Evolutionary conservation across 2,797 vertebrate species (phyloP).

Genomic region (Atherinosoma microstoma): DNA sequence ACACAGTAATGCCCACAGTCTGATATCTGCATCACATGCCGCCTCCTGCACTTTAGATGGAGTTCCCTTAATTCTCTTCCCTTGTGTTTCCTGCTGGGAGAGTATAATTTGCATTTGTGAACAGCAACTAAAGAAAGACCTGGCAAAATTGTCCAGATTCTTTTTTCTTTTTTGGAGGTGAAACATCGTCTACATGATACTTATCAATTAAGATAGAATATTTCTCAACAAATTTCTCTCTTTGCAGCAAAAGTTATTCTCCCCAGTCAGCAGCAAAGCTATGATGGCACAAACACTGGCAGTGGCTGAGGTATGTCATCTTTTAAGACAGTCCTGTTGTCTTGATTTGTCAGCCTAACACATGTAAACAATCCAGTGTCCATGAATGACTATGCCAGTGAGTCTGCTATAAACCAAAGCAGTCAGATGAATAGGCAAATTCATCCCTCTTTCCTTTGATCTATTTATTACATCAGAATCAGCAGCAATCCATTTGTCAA

Average conservation of each 20-base stretch:
- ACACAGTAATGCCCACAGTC: too few relatives aligned
- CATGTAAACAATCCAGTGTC: not conserved
- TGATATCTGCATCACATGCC: too few relatives aligned
- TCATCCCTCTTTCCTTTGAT: constrained; percentile 33
- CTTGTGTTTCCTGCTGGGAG: too few relatives aligned
- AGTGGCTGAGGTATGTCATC: not conserved
- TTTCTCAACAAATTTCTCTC: not conserved
- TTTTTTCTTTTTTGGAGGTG: not conserved
- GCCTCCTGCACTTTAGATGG: too few relatives aligned
- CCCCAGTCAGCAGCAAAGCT: not conserved
- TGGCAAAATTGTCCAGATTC: not conserved
- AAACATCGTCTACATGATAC: not conserved
- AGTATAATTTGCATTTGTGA: not conserved
- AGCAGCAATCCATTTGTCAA: constrained; percentile 26
- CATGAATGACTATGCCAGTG: not conserved
- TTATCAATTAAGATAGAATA: not conserved
- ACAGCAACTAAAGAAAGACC: not conserved
- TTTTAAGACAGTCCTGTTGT: not conserved
- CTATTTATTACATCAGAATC: constrained; percentile 22
- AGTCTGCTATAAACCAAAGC: constrained; percentile 9
- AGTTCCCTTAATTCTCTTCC: too few relatives aligned
- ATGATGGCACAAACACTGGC: not conserved
- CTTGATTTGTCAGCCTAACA: not conserved
- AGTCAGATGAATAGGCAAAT: constrained; percentile 10
- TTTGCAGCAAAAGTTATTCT: not conserved